Evolutionary conservation across 2,113 vertebrate species (phyloP).

Genomic region (Eptatretus burgeri): DNA sequence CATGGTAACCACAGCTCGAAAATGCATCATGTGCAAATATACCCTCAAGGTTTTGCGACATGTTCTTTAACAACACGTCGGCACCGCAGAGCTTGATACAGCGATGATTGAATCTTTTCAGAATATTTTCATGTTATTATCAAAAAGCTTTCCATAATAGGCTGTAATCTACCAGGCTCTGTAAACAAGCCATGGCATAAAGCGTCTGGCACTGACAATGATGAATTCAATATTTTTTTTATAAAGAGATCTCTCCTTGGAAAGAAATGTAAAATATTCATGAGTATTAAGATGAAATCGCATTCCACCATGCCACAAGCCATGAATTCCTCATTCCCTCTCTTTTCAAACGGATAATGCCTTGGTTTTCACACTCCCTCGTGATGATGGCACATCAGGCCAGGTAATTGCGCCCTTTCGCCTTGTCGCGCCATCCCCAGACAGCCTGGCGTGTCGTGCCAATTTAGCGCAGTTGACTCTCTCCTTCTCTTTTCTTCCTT

Average conservation of each 20-base stretch:
- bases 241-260: neutral
- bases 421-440: neutral
- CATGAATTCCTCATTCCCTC: constrained; percentile 5
- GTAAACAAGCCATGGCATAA: neutral
- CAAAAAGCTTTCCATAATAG: no score
- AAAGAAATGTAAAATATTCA: constrained; percentile 1
- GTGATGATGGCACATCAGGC: neutral
- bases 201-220: neutral
- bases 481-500: no score
- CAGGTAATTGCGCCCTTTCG: neutral
- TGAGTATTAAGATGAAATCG: constrained; percentile 1
- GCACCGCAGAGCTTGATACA: no score
- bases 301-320: constrained; percentile 1
- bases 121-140: no score
- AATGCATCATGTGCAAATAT: no score
- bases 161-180: neutral
- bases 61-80: no score
- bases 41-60: no score
- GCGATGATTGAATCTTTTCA: no score
- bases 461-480: no score
- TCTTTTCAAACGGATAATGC: neutral
- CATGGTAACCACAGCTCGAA: no score
- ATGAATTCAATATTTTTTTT: constrained; percentile 5
- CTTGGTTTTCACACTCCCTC: neutral
- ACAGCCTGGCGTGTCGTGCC: no score